Conservation (phyloP, 2,797 vertebrate species). For the Poecile montanus region DNA sequence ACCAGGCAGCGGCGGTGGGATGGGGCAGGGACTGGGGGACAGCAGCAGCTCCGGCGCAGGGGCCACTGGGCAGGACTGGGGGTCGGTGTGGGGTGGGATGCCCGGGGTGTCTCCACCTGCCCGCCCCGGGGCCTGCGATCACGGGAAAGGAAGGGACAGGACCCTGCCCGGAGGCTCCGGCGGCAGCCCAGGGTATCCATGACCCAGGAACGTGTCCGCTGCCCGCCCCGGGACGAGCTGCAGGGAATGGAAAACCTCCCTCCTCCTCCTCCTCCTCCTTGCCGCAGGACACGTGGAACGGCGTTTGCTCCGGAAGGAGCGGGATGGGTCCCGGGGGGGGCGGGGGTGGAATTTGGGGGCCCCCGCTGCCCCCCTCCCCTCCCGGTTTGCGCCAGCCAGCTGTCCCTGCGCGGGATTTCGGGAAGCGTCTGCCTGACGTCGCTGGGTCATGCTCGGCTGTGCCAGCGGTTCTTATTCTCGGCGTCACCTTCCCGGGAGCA, state of each 20-base stretch:
- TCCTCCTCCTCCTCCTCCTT: not conserved
- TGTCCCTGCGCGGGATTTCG: not conserved
- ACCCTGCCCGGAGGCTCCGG: too few species aligned
- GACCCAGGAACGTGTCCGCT: not conserved
- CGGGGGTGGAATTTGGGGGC: fast-evolving
- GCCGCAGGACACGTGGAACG: not conserved
- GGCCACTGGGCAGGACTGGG: not conserved
- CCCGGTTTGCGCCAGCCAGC: not conserved
- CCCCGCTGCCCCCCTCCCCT: not conserved
- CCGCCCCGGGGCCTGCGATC: not conserved
- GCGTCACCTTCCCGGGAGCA: not conserved
- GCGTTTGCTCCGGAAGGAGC: not conserved
- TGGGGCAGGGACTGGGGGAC: not conserved
- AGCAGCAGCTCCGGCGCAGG: not conserved
- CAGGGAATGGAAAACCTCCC: not conserved
- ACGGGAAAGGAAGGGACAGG: fast-evolving
- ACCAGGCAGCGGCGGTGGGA: not conserved
- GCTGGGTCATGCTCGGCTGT: not conserved
- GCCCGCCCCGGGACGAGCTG: not conserved
- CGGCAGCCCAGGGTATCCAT: not conserved
- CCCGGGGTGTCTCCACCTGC: not conserved
- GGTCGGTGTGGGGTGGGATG: not conserved
- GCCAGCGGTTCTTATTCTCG: not conserved
- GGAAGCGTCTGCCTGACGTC: not conserved
- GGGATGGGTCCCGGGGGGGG: fast-evolving